These are phyloP conservation scores for Lepisosteus oculatus DNA, from an alignment of 2,113 vertebrate genomes.

Conservation along the genomic window DNA sequence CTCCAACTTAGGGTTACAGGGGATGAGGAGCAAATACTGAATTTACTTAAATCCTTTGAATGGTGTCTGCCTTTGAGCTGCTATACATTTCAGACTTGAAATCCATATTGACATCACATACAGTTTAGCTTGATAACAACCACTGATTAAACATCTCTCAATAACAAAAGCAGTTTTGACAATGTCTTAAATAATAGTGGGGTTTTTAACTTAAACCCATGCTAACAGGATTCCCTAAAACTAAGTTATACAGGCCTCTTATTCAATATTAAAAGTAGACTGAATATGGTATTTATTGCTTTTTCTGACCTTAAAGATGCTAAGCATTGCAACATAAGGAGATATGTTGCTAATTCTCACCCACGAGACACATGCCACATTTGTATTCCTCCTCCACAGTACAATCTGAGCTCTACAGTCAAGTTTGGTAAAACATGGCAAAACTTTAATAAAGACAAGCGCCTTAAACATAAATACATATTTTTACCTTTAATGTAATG, in stretches of 20 bases:
- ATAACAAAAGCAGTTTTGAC: background rate
- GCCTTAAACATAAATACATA: background rate
- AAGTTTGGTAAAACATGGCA: constrained; percentile 38
- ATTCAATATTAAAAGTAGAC: background rate
- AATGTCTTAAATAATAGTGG: no score
- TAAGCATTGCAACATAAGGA: constrained; percentile 60
- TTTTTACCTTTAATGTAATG: background rate
- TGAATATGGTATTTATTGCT: constrained; percentile 21
- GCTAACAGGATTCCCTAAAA: background rate
- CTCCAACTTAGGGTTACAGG: no score
- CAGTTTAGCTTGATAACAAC: background rate
- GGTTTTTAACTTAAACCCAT: background rate
- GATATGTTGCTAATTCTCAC: constrained; percentile 58
- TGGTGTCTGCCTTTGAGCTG: no score
- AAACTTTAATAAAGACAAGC: background rate
- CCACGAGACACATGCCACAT: constrained; percentile 54
- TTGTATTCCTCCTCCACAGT: constrained; percentile 53
- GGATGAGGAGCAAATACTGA: no score
- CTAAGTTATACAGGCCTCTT: background rate
- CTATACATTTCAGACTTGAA: background rate
- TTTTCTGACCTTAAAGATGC: constrained; percentile 26
- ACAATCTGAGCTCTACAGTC: constrained; percentile 46
- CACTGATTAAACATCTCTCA: constrained; percentile 5
- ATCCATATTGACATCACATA: background rate
- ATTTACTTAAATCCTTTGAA: no score